Base-by-base conservation (phyloP, 2,888 invertebrate species). In the Ormyrus thymus region DNA sequence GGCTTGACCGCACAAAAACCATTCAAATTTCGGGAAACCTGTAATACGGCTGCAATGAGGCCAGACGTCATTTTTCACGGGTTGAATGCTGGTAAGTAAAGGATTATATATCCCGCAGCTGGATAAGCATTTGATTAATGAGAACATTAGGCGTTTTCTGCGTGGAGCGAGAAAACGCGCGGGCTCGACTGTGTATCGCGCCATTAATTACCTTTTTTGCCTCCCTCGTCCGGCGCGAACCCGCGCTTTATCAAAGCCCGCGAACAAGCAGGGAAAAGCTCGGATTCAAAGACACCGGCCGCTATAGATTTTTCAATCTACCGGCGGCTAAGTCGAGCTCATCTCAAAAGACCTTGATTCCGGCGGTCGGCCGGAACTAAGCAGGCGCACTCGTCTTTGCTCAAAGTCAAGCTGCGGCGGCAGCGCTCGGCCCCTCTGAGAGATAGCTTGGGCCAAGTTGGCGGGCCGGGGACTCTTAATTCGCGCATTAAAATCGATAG, bases 111-210 rank as follows among this genome's bases (percentile, higher is more conserved):
- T 75, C 69, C 51, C 70, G 15, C 15, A 55, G 46, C 58, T 64
- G 78, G 76, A 79, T 81, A 81, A 81, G 69, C 80, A 72, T 79
- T 76, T 82, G 82, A 83, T 82, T 81, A 81, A 82, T 81, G 78
- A 62, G 59, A 72, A 73, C 77, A 78, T 76, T 80, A 79, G 74
- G 73, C 46, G 61, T 71, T 76, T 68, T 66, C 61, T 46, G 13
- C 15, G 65, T 5, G 58, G 15, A 6, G 43, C 46, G 7, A 15
- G 55, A 4, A 29, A 48, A 4, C 6, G 56, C 55, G 48, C 70
- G 50, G 50, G 55, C 58, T 5, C 68, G 29, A 50, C 65, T 56
- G 56, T 58, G 69, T 48, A 58, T 48, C 45, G 45, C 55, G 11
- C 48, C 74, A 56, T 76, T 65, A 76, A 64, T 76, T 76, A 76